Conservation (phyloP, 2,113 vertebrate species). For the Melanerpes aurifrons region DNA sequence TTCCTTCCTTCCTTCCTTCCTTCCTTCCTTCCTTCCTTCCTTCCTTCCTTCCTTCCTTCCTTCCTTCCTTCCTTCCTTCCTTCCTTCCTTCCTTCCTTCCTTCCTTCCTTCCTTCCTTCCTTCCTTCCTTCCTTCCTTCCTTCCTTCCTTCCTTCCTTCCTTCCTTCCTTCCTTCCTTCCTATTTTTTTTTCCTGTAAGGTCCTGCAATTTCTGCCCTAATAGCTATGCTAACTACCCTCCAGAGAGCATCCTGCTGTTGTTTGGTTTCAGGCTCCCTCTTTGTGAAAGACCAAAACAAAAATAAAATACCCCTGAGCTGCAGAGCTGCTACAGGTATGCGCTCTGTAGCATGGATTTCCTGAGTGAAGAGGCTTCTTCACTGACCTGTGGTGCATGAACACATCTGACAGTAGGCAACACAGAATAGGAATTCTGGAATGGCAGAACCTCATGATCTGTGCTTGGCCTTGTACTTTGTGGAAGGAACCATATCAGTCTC, state of each 20-base stretch:
- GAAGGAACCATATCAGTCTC: background rate
- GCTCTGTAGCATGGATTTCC: background rate
- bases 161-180: background rate
- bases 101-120: too few species aligned
- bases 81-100: background rate
- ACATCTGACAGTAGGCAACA: background rate
- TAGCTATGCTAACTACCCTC: background rate
- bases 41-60: too few species aligned
- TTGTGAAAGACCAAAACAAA: background rate
- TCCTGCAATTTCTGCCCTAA: background rate
- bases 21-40: too few species aligned
- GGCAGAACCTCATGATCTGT: background rate
- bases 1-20: too few species aligned
- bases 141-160: background rate
- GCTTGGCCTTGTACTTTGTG: background rate
- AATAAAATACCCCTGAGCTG: background rate
- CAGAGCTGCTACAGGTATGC: background rate
- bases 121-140: too few species aligned
- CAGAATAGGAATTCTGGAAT: background rate
- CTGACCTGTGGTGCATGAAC: background rate
- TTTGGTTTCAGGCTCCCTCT: background rate
- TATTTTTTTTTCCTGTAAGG: background rate
- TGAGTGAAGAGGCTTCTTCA: background rate
- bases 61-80: too few species aligned
- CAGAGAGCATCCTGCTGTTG: background rate